Base-by-base conservation (phyloP, 2,888 invertebrate species). In the Lepetodrilus schrolli region DNA sequence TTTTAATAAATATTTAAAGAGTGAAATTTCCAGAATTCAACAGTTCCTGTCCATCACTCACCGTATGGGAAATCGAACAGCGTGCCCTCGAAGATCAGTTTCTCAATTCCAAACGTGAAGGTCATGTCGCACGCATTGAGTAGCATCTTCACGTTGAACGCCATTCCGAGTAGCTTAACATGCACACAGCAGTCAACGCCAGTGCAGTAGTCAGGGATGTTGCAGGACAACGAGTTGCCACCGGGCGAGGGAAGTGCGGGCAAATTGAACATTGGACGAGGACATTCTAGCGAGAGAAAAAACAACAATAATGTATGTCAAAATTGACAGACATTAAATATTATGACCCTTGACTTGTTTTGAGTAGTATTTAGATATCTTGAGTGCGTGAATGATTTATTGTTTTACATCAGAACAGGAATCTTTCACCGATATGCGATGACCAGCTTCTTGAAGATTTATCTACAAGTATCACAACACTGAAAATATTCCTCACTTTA, bases 121-220 rank as follows among this genome's bases (percentile, higher is more conserved):
- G 48, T 72, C 51, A 78, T 82, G 26, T 79, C 76, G 70, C 84
- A 83, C 4, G 81, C 78, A 66, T 83, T 78, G n/a, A 84, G 51
- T 23, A 76, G 74, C 2, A 84, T 48, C 47, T 74, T 76, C 20
- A 78, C 66, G 38, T 78, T 77, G 50, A 84, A 79, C 8, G 79
- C 66, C 23, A 78, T 47, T 30, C 76, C 73, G 5, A 82, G 65
- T n/a, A 75, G 72, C 30, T 82, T 76, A 47, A 79, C 74, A 50
- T 78, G 70, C 17, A 81, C 66, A 77, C 84, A 84, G 65, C 83
- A 84, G 20, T 82, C 79, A 10, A 84, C 74, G 3, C 82, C 81
- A 1, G 82, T 78, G 37, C 84, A 84, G 72, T 78, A 77, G 49
- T 77, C 76, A 1, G 81, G 78, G 21, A 83, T 65, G 43, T 79